phyloP scores from a whole-genome alignment of 2,797 vertebrate species.

The Poeciliopsis turneri region DNA sequence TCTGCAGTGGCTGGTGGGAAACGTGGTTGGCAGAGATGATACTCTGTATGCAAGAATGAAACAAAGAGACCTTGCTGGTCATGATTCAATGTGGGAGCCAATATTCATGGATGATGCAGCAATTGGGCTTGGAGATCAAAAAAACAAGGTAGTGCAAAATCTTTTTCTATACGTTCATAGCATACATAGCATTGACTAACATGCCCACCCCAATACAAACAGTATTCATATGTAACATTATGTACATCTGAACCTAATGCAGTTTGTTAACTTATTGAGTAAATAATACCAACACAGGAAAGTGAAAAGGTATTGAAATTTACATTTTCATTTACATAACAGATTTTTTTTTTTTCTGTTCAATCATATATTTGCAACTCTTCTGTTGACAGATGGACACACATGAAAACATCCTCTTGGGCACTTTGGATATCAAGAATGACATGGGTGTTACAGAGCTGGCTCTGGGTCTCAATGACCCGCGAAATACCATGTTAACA shows the following conservation, averaged over 20 bases:
- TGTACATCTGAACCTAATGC: not conserved
- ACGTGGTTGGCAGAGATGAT: slow-evolving; percentile 84
- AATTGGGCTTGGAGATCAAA: slow-evolving; percentile 82
- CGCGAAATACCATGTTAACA: slow-evolving; percentile 92
- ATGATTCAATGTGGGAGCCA: slow-evolving; percentile 85
- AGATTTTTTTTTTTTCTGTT: not conserved
- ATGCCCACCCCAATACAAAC: not conserved
- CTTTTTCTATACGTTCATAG: not conserved
- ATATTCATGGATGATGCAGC: slow-evolving; percentile 84
- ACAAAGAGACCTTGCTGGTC: slow-evolving; percentile 82
- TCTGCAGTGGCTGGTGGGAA: slow-evolving; percentile 85
- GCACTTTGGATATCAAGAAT: slow-evolving; percentile 96
- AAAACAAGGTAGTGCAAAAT: slow-evolving; percentile 78
- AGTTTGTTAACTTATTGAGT: not conserved
- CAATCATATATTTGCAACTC: not conserved
- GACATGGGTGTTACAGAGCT: slow-evolving; percentile 96
- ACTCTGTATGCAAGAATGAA: slow-evolving; percentile 85
- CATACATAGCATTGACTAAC: not conserved
- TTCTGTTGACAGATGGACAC: slow-evolving; percentile 89
- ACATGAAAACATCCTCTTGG: slow-evolving; percentile 97
- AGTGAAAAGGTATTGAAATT: not conserved
- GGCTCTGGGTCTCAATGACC: slow-evolving; percentile 91
- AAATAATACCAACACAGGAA: not conserved
- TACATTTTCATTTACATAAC: not conserved
- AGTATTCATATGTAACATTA: not conserved